Evolutionary conservation across 2,888 invertebrate genomes (phyloP).

Genomic region (Sinotaia quadrata): DNA sequence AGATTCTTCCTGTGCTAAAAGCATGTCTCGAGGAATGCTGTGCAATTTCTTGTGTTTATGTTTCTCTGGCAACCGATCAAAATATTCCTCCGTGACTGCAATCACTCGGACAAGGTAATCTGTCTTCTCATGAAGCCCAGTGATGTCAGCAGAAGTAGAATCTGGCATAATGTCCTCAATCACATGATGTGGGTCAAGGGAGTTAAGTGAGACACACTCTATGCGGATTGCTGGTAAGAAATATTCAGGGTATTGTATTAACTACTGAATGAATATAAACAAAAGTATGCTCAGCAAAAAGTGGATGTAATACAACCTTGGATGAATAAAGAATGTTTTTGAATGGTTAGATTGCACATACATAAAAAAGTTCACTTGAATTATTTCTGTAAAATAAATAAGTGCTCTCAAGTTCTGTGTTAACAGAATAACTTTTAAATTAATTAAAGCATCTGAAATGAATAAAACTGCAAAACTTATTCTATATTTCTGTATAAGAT

Average conservation of each 20-base stretch:
- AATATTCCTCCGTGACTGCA: conserved; percentile 71
- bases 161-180: conserved; percentile 66
- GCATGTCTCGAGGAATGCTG: conserved; percentile 57
- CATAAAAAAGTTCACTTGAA: no score
- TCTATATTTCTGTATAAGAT: no score
- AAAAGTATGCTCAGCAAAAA: neutral
- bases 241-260: no score
- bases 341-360: no score
- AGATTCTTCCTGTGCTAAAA: conserved; percentile 63
- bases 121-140: conserved; percentile 67
- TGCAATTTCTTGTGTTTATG: conserved; percentile 58
- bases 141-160: conserved; percentile 59
- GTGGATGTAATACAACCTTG: neutral
- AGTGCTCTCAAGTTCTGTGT: no score
- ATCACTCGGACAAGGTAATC: conserved; percentile 69
- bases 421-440: no score
- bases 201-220: conserved; percentile 67
- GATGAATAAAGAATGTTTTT: no score
- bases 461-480: no score
- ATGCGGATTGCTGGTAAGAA: conserved; percentile 61
- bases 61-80: conserved; percentile 67
- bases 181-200: conserved; percentile 53
- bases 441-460: no score
- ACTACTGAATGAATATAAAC: neutral
- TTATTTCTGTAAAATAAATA: no score